Base-by-base conservation (phyloP, 2,888 invertebrate genomes). In the Microplitis manilae region DNA sequence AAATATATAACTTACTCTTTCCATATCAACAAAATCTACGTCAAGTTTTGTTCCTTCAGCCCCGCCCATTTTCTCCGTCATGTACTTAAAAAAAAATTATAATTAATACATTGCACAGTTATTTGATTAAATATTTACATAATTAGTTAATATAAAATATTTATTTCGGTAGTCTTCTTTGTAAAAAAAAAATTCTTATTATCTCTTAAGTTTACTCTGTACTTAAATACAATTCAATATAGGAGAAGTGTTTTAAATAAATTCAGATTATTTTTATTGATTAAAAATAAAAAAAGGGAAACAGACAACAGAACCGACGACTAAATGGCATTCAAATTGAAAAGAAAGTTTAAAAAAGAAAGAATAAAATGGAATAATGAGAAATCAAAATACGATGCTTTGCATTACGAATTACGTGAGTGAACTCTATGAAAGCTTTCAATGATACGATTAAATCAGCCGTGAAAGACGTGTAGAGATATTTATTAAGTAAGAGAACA, bases 1-100 rank as follows among this genome's bases (percentile, higher is more conserved):
- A 30, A 30, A 30, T 30, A 30, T 30, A 30, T 9, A 6, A 72
- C 77, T 93, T 92, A 98, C 98, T 92, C 97, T 95, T 93, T 99
- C 99, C 98, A 99, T 98, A 90, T 99, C 98, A 92, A 96, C 94
- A 91, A 98, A 99, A 89, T 99, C 98, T 91, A 98, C 94, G 92
- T 99, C 99, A 89, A 99, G 93, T 92, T 98, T 98, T 85, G 99
- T 99, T 91, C 99, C 98, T 92, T 99, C 99, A 84, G 98, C 99
- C 90, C 99, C 98, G 82, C 99, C 99, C 95, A 99, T 98, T 92
- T 99, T 99, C 92, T 99, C 99, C 90, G 98, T 98, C 93, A 99
- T 96, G 94, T 98, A 99, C 98, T 98, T 1, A 38, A 67, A 67
- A 38, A 7, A 60, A n/a, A 67, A 7, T 59, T 13, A 61, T 13